Evolutionary conservation across 2,888 invertebrate genomes (phyloP), one percentile per base, ranked within the genome.

Genomic region (Hesperia comma): DNA sequence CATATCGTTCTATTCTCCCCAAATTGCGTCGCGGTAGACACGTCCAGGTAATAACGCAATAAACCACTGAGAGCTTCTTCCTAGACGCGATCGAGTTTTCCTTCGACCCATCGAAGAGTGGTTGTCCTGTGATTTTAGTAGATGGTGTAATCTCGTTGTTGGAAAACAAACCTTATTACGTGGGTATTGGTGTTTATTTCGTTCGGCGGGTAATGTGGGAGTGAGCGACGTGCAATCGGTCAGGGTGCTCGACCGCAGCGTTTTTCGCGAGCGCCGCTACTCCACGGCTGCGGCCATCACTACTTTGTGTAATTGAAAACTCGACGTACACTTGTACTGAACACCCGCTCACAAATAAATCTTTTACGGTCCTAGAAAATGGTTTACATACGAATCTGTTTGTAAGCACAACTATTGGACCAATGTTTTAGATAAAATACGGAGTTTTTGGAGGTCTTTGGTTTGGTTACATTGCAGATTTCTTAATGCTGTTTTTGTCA

Each of bases 31-130:
- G 86, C 85, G 85, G 86, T 85, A 85, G 88, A 90, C 90, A 89
- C 90, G 91, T 92, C 88, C 91, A 92, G 92, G 92, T 92, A 92
- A 92, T 92, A 92, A 92, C 91, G 89, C 91, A 91, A 92, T 92
- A 92, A 92, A 92, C 90, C 90, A 91, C 90, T 88, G 90, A 89
- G 91, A 88, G 90, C 86, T 88, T 90, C 88, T 88, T 87, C 84
- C 88, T 87, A 86, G 90, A 90, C 91, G 86, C 90, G 90, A 91
- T 92, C 90, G 90, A 90, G 88, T 91, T 91, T 92, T 90, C 88
- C 86, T 86, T 86, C 87, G 87, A 87, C 86, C 87, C 89, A 87
- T 87, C 85, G 86, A 86, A 88, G 87, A 89, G 86, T 86, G 88
- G 88, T 88, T 86, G 66, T 86, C 86, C 84, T 79, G 81, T 83